A percentile compares a stretch with the other conserved stretches of the same genome.
Evolutionary conservation across 2,888 invertebrate species (phyloP).

Genomic region (Zele albiditarsus): DNA sequence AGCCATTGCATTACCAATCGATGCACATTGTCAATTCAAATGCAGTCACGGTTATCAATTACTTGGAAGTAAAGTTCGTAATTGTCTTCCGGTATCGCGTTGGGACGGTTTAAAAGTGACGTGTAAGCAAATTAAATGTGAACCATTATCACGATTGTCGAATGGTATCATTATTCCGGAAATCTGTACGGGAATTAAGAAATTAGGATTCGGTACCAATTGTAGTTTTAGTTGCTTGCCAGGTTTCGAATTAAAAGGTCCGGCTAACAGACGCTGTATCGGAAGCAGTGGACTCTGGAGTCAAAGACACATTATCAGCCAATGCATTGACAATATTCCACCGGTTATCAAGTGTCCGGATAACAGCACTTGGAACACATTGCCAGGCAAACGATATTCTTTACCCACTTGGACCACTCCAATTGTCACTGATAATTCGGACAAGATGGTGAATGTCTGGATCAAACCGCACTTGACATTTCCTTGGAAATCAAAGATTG

Average conservation of each 20-base stretch:
- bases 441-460: conserved; percentile 75
- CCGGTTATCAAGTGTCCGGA: conserved; percentile 77
- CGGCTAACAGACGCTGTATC: conserved; percentile 74
- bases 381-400: conserved; percentile 75
- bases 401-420: conserved; percentile 75
- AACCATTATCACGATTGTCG: conserved; percentile 73
- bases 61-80: conserved; percentile 78
- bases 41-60: conserved; percentile 79
- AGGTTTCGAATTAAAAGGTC: conserved; percentile 77
- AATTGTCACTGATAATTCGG: conserved; percentile 76
- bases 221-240: conserved; percentile 77
- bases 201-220: conserved; percentile 76
- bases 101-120: conserved; percentile 81
- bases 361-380: conserved; percentile 73
- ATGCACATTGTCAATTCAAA: conserved; percentile 79
- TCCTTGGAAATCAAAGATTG: conserved; percentile 76
- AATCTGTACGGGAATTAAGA: conserved; percentile 74
- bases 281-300: conserved; percentile 77
- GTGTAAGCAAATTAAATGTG: conserved; percentile 77
- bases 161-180: conserved; percentile 76
- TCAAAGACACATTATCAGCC: conserved; percentile 71
- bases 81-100: conserved; percentile 79
- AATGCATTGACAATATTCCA: conserved; percentile 76
- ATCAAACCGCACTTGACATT: conserved; percentile 76
- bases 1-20: conserved; percentile 74